These are phyloP conservation scores for Ostrea edulis DNA, from an alignment of 1,140 invertebrate genomes.

Conservation along the genomic window DNA sequence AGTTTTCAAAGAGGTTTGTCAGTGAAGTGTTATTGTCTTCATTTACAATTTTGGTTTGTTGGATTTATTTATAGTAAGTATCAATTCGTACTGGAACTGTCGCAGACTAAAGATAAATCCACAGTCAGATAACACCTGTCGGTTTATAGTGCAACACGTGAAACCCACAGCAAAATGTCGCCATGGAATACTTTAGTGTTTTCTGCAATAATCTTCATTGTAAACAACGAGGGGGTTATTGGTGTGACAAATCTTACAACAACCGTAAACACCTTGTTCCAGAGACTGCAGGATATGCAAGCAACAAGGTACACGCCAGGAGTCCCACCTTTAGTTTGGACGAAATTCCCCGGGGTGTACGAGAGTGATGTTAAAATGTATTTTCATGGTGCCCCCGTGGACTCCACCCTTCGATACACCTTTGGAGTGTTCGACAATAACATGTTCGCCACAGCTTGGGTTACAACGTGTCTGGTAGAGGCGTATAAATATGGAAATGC, in stretches of 20 bases:
- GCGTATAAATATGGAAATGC: slow-evolving; percentile 67
- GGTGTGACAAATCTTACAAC: neutral
- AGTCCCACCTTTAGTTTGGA: slow-evolving; percentile 64
- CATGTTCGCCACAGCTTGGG: slow-evolving; percentile 77
- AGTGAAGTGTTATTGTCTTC: no score
- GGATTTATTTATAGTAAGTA: no score
- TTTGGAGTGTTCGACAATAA: slow-evolving; percentile 74
- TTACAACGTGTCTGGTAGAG: slow-evolving; percentile 69
- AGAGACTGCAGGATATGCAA: slow-evolving; percentile 60
- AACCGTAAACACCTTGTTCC: slow-evolving; percentile 57
- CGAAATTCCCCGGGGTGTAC: slow-evolving; percentile 69
- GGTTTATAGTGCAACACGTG: neutral
- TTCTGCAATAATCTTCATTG: neutral
- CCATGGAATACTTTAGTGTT: neutral
- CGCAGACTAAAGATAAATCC: neutral
- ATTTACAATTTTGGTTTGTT: no score
- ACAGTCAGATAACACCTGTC: neutral
- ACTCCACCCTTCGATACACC: slow-evolving; percentile 62
- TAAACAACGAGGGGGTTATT: neutral
- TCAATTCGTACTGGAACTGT: neutral
- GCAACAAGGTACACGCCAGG: slow-evolving; percentile 58
- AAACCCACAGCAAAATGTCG: neutral
- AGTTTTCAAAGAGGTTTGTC: neutral
- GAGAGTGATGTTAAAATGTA: slow-evolving; percentile 72
- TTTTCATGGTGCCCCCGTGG: slow-evolving; percentile 69